Conservation (phyloP, 2,113 vertebrate genomes). For the Anoplopoma fimbria region DNA sequence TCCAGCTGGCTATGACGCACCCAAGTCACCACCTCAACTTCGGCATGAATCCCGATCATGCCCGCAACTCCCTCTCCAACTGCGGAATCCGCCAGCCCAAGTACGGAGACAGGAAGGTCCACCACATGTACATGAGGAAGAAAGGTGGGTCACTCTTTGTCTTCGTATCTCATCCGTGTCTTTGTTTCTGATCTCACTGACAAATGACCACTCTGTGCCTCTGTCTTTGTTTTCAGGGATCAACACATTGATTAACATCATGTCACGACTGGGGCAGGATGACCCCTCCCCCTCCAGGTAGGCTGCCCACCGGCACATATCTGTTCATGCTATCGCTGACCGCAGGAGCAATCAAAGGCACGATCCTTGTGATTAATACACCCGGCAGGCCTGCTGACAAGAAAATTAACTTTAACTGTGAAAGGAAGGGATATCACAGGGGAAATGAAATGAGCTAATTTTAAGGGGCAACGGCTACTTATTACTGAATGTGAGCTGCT, state of each 20-base stretch:
- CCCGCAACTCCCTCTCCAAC: conserved; percentile 98
- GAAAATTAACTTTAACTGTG: conserved; percentile 76
- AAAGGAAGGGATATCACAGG: conserved; percentile 48
- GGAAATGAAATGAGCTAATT: conserved; percentile 67
- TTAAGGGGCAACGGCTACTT: conserved; percentile 48
- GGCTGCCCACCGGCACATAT: conserved; percentile 58
- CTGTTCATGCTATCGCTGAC: conserved; percentile 56
- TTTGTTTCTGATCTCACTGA: background rate
- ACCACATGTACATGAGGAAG: conserved; percentile 99
- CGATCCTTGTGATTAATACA: conserved; percentile 68
- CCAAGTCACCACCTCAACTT: conserved; percentile 99
- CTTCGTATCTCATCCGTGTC: too few relatives aligned
- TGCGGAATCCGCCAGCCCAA: conserved; percentile 98
- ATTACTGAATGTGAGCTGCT: conserved; percentile 45
- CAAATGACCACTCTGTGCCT: background rate
- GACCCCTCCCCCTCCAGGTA: conserved; percentile 99
- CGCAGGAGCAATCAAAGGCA: conserved; percentile 68
- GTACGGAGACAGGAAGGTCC: conserved; percentile 97
- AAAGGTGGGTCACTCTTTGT: conserved; percentile 86
- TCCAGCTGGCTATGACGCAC: conserved; percentile 97
- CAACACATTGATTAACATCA: conserved; percentile 99
- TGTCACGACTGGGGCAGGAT: conserved; percentile 99
- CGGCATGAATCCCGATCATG: conserved; percentile 99
- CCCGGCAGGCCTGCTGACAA: conserved; percentile 71
- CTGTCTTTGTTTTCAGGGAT: conserved; percentile 85